Conservation (phyloP, 2,888 invertebrate genomes). For the Coenonympha glycerion region DNA sequence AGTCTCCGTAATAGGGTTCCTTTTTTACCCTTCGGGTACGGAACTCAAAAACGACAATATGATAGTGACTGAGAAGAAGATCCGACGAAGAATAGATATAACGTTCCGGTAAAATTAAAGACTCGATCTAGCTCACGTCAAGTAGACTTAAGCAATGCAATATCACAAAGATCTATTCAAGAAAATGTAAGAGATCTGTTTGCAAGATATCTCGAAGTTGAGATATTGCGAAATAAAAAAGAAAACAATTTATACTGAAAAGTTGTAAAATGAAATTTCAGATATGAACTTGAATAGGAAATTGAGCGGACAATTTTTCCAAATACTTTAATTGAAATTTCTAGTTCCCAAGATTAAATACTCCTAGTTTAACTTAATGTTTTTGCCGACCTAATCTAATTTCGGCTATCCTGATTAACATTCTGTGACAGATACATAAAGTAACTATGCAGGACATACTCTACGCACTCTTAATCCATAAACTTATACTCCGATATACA, state of each 20-base stretch:
- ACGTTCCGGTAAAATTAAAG: background rate
- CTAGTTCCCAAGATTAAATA: too few species aligned
- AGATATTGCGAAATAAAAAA: background rate
- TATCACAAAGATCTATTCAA: too few species aligned
- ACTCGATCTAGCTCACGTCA: background rate
- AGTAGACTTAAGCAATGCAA: constrained; percentile 3
- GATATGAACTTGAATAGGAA: background rate
- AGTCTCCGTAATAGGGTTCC: too few species aligned
- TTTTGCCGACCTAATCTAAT: too few species aligned
- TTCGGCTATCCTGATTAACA: too few species aligned
- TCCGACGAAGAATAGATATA: background rate
- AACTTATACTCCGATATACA: too few species aligned
- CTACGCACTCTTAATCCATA: too few species aligned
- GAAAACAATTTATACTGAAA: background rate
- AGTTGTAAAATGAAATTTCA: background rate
- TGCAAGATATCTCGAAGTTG: background rate
- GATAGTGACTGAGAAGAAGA: background rate
- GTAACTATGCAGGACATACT: too few species aligned
- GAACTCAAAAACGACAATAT: too few species aligned
- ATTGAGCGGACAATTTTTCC: background rate
- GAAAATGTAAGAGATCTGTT: background rate
- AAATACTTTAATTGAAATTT: background rate
- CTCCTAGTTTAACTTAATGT: too few species aligned
- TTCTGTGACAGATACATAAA: too few species aligned
- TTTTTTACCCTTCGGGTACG: too few species aligned